A percentile compares a stretch with the other conserved stretches of the same genome.
These are phyloP conservation scores for Andrena cerasifolii DNA, from an alignment of 1,140 invertebrate species.

Conservation along the genomic window DNA sequence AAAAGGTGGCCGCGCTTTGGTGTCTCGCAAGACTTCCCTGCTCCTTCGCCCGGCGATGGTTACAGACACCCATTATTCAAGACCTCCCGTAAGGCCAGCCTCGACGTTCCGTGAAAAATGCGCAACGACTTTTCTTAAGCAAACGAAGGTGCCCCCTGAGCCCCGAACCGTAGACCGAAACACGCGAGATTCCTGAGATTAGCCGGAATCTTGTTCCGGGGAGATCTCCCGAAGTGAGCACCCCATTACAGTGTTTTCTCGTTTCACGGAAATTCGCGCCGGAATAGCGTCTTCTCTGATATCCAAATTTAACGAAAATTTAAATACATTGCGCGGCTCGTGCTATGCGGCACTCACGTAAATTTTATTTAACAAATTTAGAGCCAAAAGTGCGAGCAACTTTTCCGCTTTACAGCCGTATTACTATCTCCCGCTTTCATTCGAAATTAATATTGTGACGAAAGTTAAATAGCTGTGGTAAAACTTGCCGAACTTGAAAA, in stretches of 20 bases:
- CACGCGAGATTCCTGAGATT: constrained; percentile 26
- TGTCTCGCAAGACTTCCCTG: constrained; percentile 3
- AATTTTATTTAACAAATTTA: not conserved
- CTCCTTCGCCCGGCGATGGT: not conserved
- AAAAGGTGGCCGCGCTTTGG: constrained; percentile 38
- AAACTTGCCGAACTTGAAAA: too few relatives aligned
- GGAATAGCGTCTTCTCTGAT: not conserved
- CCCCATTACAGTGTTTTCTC: constrained; percentile 6
- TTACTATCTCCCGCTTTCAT: too few relatives aligned
- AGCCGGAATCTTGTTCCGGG: constrained; percentile 21
- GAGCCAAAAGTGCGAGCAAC: too few relatives aligned
- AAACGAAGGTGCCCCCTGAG: constrained; percentile 15
- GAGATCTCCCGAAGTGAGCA: constrained; percentile 25
- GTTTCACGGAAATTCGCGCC: not conserved
- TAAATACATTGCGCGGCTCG: not conserved
- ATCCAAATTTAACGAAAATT: not conserved
- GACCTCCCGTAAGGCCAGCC: not conserved
- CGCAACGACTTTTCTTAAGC: constrained; percentile 18
- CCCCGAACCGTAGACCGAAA: not conserved
- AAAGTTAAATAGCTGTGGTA: too few relatives aligned
- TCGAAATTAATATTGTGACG: too few relatives aligned
- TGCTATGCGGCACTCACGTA: too few relatives aligned
- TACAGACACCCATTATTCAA: constrained; percentile 42
- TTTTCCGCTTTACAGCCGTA: too few relatives aligned
- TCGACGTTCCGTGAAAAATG: constrained; percentile 28